Conservation (phyloP, 2,888 invertebrate species). For the Phytoseiulus persimilis region DNA sequence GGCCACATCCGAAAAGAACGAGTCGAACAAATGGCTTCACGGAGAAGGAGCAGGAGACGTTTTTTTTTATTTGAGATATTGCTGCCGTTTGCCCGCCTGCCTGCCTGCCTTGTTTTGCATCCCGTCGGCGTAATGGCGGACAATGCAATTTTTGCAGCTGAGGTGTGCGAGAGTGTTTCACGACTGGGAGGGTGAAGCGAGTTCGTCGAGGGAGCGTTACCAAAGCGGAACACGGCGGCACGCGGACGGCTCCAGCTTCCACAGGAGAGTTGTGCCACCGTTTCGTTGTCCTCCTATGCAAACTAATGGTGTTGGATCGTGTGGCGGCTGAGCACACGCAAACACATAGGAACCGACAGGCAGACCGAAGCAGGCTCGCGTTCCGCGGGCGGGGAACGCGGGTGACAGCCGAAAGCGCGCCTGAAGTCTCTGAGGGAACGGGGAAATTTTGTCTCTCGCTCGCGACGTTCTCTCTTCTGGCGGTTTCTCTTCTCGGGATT, state of each 20-base stretch:
- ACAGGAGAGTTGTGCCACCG: neutral
- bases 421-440: neutral
- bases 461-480: neutral
- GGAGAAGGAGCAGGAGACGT: neutral
- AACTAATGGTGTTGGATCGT: neutral
- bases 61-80: neutral
- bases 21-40: neutral
- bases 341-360: neutral
- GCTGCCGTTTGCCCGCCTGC: neutral
- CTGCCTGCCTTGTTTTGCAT: neutral
- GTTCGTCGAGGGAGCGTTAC: neutral
- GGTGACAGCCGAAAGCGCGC: neutral
- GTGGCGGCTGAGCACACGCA: neutral
- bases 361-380: neutral
- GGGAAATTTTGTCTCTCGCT: neutral
- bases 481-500: neutral
- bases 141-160: constrained; percentile 5
- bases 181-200: neutral
- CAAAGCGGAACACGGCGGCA: neutral
- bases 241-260: neutral
- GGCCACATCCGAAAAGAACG: neutral
- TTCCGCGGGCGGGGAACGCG: neutral
- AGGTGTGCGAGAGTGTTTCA: neutral
- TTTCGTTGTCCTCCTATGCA: neutral
- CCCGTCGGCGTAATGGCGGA: constrained; percentile 5